Evolutionary conservation across 2,888 invertebrate species (phyloP), one percentile per base, ranked within the genome.

Genomic region (Tanytarsus gracilentus): DNA sequence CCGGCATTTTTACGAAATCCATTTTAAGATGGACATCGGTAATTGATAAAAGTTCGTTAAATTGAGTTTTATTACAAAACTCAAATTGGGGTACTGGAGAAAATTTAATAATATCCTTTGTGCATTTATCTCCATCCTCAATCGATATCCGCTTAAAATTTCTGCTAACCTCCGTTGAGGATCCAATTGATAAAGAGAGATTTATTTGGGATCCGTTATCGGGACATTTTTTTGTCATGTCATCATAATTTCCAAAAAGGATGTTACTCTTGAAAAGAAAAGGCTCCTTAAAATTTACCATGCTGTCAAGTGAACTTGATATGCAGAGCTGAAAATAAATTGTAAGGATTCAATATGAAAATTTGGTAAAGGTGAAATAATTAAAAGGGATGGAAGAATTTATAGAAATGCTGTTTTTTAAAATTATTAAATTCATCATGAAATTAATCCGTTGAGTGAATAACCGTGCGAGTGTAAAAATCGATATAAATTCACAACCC

Each of bases 251-350:
- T 5, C 74, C 74, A 65, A 74, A 74, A 6, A 67, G 64, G 14
- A 73, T 65, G 18, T 67, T 65, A 1, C 72, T 72, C 51, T 69
- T 68, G 5, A 74, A 63, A 1, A 69, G 68, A 61, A 74, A 72
- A 1, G 72, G 72, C 8, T 72, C 71, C 63, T 70, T 72, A 62
- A 73, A 69, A 60, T 73, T 73, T 27, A 73, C 70, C 49, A 73
- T 65, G 1, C 72, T 72, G 29, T 69, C 69, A 63, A 72, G 72
- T 26, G 71, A 71, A 18, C 72, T 64, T 63, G 71, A 69, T 11
- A 71, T 63, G 62, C 72, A 72, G 25, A 73, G 70, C 74, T 74
- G 52, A 7, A 64, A 62, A 52, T 36, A 44, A 44, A 2, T 44
- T 44, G 11, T 44, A 44, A 44, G 44, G 44, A 11, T 44, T 44